Percentiles rank a stretch among this genome's conserved stretches.
Evolutionary conservation across 1,140 invertebrate genomes (phyloP).

Genomic region (Thereuonema tuberculata): DNA sequence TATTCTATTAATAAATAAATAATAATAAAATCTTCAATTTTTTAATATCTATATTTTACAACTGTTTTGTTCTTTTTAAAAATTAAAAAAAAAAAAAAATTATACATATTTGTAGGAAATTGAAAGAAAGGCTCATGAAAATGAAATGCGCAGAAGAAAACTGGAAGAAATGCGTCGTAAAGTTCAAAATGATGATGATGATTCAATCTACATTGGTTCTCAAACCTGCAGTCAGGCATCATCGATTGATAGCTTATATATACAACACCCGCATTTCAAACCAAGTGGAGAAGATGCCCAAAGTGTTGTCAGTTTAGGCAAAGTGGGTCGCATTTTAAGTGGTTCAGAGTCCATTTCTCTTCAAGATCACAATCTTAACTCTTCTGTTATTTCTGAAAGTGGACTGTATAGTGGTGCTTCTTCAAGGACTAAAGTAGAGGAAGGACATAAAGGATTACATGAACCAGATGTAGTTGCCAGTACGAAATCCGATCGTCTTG

Average conservation of each 20-base stretch:
- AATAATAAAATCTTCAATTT: too few species aligned
- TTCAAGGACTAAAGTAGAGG: not conserved
- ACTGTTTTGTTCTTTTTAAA: too few species aligned
- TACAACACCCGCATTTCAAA: slow-evolving; percentile 54
- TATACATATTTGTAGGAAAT: slow-evolving; percentile 23
- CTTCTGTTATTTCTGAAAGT: not conserved
- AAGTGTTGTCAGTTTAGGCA: slow-evolving; percentile 67
- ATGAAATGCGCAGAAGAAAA: slow-evolving; percentile 43
- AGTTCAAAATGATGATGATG: slow-evolving; percentile 67
- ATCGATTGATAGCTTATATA: slow-evolving; percentile 46
- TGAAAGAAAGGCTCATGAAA: slow-evolving; percentile 24
- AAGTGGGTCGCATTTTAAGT: slow-evolving; percentile 51
- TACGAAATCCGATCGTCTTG: slow-evolving; percentile 48
- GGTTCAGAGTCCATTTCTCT: slow-evolving; percentile 30
- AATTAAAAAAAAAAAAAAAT: too few species aligned
- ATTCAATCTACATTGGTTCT: slow-evolving; percentile 41
- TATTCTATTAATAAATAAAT: too few species aligned
- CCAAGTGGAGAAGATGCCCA: slow-evolving; percentile 70
- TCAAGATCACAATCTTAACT: not conserved
- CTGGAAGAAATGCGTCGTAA: slow-evolving; percentile 67
- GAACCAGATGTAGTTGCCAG: slow-evolving; percentile 90
- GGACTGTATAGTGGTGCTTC: not conserved
- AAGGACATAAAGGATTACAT: slow-evolving; percentile 15
- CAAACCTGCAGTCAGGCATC: slow-evolving; percentile 65
- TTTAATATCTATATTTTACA: too few species aligned